Conservation (phyloP, 2,888 invertebrate species). For the Sesia apiformis region DNA sequence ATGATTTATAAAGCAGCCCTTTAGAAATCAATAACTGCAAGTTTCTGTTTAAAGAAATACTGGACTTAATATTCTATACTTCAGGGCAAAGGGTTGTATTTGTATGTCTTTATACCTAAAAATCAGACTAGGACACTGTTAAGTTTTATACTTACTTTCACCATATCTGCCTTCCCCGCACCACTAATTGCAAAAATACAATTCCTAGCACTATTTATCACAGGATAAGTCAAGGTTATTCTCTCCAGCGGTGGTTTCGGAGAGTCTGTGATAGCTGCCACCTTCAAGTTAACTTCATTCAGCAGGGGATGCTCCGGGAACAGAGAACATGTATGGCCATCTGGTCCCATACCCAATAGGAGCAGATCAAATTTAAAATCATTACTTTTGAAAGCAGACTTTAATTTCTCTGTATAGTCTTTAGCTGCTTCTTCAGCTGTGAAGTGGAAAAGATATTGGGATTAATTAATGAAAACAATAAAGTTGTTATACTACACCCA, state of each 20-base stretch:
- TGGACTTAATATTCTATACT: too few species aligned
- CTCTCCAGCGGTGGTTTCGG: constrained; percentile 96
- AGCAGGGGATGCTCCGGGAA: constrained; percentile 88
- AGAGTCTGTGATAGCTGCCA: constrained; percentile 91
- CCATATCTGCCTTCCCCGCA: constrained; percentile 88
- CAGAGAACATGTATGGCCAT: constrained; percentile 97
- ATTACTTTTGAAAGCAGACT: constrained; percentile 72
- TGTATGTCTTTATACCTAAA: background rate
- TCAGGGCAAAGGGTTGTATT: background rate
- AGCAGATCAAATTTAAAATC: constrained; percentile 85
- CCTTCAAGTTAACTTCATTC: constrained; percentile 77
- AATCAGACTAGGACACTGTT: background rate
- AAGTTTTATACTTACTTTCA: constrained; percentile 77
- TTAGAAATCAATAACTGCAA: too few species aligned
- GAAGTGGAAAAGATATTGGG: constrained; percentile 13
- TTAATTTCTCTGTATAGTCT: constrained; percentile 82
- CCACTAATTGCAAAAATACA: constrained; percentile 92
- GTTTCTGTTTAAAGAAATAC: too few species aligned
- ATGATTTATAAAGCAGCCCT: too few species aligned
- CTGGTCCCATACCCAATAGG: constrained; percentile 96
- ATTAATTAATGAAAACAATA: too few species aligned
- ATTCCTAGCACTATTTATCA: constrained; percentile 88
- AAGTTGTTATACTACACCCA: too few species aligned
- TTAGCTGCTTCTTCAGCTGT: constrained; percentile 83
- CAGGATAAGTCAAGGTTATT: constrained; percentile 92